These are phyloP conservation scores for Buathra laborator DNA, from an alignment of 2,888 invertebrate species.

Conservation along the genomic window DNA sequence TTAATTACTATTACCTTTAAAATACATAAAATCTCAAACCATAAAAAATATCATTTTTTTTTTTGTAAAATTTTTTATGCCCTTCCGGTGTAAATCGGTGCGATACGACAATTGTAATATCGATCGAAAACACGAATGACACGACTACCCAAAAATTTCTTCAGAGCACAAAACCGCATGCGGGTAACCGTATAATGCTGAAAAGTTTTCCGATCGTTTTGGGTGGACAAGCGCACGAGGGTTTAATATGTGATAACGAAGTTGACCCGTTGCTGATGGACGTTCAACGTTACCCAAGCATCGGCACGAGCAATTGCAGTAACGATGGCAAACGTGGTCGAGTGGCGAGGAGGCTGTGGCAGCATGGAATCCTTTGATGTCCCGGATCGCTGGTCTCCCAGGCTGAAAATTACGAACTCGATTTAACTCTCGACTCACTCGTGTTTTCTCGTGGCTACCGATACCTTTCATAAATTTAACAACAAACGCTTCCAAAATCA, in stretches of 20 bases:
- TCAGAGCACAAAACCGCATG: background rate
- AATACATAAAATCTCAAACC: too few relatives aligned
- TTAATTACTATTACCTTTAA: too few relatives aligned
- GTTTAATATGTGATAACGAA: slow-evolving; percentile 56
- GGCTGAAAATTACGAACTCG: slow-evolving; percentile 47
- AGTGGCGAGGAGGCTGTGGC: slow-evolving; percentile 14
- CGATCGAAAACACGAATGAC: background rate
- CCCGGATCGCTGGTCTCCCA: slow-evolving; percentile 7
- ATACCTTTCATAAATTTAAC: slow-evolving; percentile 42
- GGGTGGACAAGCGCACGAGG: slow-evolving; percentile 42
- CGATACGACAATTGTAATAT: background rate
- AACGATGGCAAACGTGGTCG: slow-evolving; percentile 29
- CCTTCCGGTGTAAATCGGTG: background rate
- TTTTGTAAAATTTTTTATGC: background rate
- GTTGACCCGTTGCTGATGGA: slow-evolving; percentile 60
- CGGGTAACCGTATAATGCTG: background rate
- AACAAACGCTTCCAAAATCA: slow-evolving; percentile 6
- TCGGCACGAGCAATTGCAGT: slow-evolving; percentile 47
- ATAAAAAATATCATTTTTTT: too few relatives aligned
- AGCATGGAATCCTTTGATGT: slow-evolving; percentile 51
- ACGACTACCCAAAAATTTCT: background rate
- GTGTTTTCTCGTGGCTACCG: slow-evolving; percentile 28
- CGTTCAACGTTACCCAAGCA: slow-evolving; percentile 29
- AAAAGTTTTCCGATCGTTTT: slow-evolving; percentile 51
- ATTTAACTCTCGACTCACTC: slow-evolving; percentile 4